Evolutionary conservation across 2,797 vertebrate genomes (phyloP).

Genomic region (Galago senegalensis): DNA sequence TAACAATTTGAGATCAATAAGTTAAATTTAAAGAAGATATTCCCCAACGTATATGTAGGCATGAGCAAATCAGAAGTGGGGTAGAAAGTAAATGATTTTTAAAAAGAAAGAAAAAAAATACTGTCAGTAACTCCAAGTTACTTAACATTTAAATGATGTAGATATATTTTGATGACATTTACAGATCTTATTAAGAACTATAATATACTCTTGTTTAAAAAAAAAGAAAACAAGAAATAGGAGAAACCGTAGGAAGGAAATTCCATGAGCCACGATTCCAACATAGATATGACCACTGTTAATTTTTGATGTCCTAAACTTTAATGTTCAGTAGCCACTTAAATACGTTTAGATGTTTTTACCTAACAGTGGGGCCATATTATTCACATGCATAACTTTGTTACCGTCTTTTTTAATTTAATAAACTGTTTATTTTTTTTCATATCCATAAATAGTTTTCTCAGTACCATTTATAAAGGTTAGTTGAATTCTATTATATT

Average conservation of each 20-base stretch:
- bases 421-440: slow-evolving; percentile 47
- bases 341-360: background rate
- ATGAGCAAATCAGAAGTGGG: background rate
- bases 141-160: background rate
- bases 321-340: background rate
- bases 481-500: background rate
- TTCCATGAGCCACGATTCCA: background rate
- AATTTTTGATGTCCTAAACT: slow-evolving; percentile 11
- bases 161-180: background rate
- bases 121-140: background rate
- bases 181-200: background rate
- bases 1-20: background rate
- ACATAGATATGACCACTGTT: background rate
- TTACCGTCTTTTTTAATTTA: background rate
- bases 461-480: background rate
- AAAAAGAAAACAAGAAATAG: background rate
- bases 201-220: background rate
- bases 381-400: background rate
- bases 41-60: background rate
- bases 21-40: background rate
- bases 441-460: background rate
- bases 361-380: background rate
- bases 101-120: background rate
- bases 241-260: background rate
- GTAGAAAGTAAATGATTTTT: background rate